phyloP scores from a whole-genome alignment of 2,113 vertebrate genomes.

The Siniperca chuatsi region DNA sequence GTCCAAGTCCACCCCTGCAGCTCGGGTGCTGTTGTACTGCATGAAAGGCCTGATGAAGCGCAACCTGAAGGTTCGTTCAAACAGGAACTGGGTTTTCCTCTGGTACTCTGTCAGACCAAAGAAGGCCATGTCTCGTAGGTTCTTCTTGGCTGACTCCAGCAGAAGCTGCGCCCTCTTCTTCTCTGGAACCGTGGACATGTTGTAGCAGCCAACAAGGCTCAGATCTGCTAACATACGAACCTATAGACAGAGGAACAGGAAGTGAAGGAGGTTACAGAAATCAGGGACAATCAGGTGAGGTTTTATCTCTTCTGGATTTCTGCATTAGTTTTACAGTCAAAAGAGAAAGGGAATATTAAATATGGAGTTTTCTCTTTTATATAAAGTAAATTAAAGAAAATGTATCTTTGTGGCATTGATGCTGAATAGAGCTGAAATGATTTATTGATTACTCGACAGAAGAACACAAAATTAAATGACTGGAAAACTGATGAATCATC shows the following conservation, averaged over 20 bases:
- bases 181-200: slow-evolving; percentile 97
- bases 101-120: slow-evolving; percentile 98
- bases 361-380: neutral
- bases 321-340: neutral
- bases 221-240: slow-evolving; percentile 98
- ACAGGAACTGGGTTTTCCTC: slow-evolving; percentile 98
- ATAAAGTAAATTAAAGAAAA: neutral
- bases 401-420: neutral
- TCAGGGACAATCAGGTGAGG: neutral
- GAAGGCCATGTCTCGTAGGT: slow-evolving; percentile 98
- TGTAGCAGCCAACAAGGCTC: slow-evolving; percentile 99
- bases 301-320: neutral
- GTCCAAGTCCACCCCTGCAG: slow-evolving; percentile 95
- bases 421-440: neutral
- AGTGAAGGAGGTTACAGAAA: neutral
- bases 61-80: slow-evolving; percentile 96
- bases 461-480: neutral
- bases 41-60: slow-evolving; percentile 98
- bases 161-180: slow-evolving; percentile 95
- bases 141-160: slow-evolving; percentile 97
- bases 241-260: slow-evolving; percentile 62
- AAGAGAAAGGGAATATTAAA: neutral
- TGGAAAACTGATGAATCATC: neutral
- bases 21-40: slow-evolving; percentile 98
- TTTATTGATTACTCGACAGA: neutral